These are phyloP conservation scores for Norana najaformis DNA, from an alignment of 2,888 invertebrate genomes.

Conservation along the genomic window DNA sequence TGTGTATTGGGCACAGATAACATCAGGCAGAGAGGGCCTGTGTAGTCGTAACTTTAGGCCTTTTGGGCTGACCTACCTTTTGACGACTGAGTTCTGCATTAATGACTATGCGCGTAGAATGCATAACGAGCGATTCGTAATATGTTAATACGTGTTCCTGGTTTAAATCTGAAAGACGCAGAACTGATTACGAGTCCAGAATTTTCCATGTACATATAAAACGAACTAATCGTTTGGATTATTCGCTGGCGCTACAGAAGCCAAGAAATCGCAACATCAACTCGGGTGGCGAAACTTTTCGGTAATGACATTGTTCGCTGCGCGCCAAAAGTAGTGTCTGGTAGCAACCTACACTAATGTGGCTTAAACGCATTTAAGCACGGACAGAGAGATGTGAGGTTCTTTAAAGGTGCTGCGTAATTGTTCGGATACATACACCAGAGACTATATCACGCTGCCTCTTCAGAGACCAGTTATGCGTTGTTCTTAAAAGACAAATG, in stretches of 20 bases:
- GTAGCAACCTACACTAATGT: neutral
- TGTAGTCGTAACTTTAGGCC: neutral
- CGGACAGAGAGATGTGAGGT: neutral
- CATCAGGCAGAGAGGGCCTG: neutral
- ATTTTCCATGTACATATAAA: neutral
- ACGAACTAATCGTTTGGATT: neutral
- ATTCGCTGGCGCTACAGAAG: neutral
- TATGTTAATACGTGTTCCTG: neutral
- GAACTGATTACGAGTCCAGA: neutral
- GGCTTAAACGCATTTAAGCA: neutral
- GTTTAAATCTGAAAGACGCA: neutral
- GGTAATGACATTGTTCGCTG: neutral
- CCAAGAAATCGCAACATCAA: neutral
- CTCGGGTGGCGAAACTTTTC: neutral
- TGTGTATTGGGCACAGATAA: neutral
- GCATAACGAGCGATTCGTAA: neutral
- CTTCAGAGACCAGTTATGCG: neutral
- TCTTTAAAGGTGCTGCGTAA: neutral
- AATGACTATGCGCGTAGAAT: neutral
- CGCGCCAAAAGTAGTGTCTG: neutral
- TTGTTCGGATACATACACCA: neutral
- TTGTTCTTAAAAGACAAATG: neutral
- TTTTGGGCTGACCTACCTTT: neutral
- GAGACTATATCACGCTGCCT: neutral
- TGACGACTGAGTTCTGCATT: neutral